Evolutionary conservation across 2,888 invertebrate genomes (phyloP).

Genomic region (Trisateles emortualis): DNA sequence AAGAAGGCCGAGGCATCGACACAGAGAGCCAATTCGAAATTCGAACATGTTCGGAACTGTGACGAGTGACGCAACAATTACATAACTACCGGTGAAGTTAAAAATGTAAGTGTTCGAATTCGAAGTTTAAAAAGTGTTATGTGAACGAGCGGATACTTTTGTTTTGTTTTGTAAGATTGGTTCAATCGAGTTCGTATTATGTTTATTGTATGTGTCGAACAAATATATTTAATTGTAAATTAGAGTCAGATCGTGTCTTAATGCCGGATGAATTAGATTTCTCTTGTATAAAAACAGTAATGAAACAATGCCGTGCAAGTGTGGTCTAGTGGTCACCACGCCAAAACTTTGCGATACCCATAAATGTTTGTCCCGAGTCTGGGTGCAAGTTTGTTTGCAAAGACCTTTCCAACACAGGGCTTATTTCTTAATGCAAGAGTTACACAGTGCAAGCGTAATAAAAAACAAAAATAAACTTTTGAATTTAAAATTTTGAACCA

Average conservation of each 20-base stretch:
- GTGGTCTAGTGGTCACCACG: too few relatives aligned
- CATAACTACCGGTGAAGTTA: slow-evolving; percentile 38
- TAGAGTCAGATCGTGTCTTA: not conserved
- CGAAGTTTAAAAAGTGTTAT: slow-evolving; percentile 14
- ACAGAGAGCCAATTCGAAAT: slow-evolving; percentile 47
- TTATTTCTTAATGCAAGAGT: too few relatives aligned
- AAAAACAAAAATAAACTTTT: too few relatives aligned
- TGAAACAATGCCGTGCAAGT: too few relatives aligned
- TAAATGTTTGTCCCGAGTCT: too few relatives aligned
- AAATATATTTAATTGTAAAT: not conserved
- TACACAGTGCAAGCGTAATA: too few relatives aligned
- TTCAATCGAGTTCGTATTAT: not conserved
- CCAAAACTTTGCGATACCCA: too few relatives aligned
- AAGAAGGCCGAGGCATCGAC: slow-evolving; percentile 46
- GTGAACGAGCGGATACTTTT: not conserved
- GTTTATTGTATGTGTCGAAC: not conserved
- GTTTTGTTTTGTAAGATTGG: not conserved
- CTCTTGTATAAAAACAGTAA: not conserved
- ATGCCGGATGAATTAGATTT: not conserved
- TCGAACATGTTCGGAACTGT: slow-evolving; percentile 43
- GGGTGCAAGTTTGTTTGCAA: too few relatives aligned
- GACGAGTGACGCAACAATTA: slow-evolving; percentile 41
- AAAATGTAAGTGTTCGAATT: slow-evolving; percentile 30
- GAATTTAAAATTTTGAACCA: too few relatives aligned
- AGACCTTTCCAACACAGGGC: too few relatives aligned